Base-by-base conservation (phyloP, 1,140 invertebrate genomes). In the Drosophila orena region DNA sequence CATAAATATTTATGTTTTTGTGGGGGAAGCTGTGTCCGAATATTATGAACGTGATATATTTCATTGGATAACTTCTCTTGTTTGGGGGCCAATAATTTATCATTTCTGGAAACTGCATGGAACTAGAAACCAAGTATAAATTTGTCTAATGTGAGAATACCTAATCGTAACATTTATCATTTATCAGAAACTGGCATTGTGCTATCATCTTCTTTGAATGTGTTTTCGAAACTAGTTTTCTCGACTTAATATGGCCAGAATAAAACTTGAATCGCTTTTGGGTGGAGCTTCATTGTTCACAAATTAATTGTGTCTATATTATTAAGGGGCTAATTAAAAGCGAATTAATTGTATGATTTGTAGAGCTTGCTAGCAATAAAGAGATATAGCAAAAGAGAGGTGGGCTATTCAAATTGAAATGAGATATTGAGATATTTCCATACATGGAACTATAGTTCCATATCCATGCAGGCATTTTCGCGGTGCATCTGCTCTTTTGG, bases 401-500 rank as follows among this genome's bases (percentile, higher is more conserved):
- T 12, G 0, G 1, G 17, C 8, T 40, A 40, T n/a, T 40, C 2
- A 40, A n/a, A 43, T 17, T 17, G 0, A 6, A 38, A 2, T 38
- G n/a, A 4, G 24, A 4, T 24, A 24, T 4, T 22, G 3, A 14
- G 12, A 38, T 37, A 37, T 37, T 37, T 12, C 4, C 5, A 0
- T 7, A 2, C n/a, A n/a, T n/a, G n/a, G n/a, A 1, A 8, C 4
- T 35, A 7, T 35, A 8, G 1, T 8, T 30, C 8, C 7, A 30
- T 4, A 8, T 49, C 7, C n/a, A 34, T 5, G 0, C 4, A 34
- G 6, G 1, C 11, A 22, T 50, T 50, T 11, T 64, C 8, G 17
- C 44, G 10, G 7, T 66, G 64, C n/a, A 35, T 3, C 46, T 68
- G 64, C 44, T 68, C 59, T 68, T 68, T 68, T 68, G 64, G 12